Percentiles rank a stretch among this genome's conserved stretches.
Evolutionary conservation across 2,113 vertebrate species (phyloP).

Genomic region (Pogona vitticeps): DNA sequence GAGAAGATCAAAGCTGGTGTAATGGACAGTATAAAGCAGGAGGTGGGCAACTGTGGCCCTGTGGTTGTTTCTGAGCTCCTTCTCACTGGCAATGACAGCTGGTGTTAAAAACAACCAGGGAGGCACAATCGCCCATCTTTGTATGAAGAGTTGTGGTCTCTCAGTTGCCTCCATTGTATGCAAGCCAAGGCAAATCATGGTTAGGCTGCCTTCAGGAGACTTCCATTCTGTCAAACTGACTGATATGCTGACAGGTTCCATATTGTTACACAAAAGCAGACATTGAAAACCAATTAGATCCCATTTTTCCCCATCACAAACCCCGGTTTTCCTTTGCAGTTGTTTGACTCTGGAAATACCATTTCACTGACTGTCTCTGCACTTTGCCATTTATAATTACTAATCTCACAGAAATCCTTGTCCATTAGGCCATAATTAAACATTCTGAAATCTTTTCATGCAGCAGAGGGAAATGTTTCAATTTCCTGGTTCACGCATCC

Average conservation of each 20-base stretch:
- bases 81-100: no score
- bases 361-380: neutral
- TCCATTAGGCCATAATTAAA: constrained; percentile 49
- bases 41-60: no score
- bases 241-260: neutral
- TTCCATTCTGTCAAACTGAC: neutral
- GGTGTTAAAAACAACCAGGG: no score
- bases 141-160: no score
- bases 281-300: neutral
- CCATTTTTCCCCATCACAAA: no score
- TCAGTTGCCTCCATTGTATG: no score
- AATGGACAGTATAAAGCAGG: no score
- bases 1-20: no score
- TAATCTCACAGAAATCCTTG: constrained; percentile 22
- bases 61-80: no score
- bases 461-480: constrained; percentile 43
- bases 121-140: no score
- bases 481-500: constrained; percentile 61
- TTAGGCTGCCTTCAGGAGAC: neutral
- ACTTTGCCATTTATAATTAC: constrained; percentile 57
- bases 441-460: constrained; percentile 28
- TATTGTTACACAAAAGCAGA: neutral
- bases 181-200: no score
- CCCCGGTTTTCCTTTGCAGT: neutral
- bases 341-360: neutral